These are phyloP conservation scores for Zaprionus davidi DNA, from an alignment of 1,140 invertebrate genomes.

Conservation along the genomic window DNA sequence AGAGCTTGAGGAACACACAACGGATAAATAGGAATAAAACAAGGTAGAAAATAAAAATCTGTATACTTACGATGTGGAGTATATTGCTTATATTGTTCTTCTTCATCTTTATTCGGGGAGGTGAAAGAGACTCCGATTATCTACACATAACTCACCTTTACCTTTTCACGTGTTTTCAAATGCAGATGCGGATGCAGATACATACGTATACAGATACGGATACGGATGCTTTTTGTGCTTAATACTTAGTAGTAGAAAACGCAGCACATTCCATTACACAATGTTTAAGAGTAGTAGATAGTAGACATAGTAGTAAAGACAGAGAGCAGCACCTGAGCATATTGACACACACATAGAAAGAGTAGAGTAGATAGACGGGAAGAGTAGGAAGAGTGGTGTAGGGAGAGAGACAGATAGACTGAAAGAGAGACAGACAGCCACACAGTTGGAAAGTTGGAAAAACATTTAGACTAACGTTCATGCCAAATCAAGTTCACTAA, in stretches of 20 bases:
- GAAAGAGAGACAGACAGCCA: conserved; percentile 24
- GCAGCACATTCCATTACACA: conserved; percentile 60
- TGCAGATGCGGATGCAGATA: conserved; percentile 16
- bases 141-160: conserved; percentile 50
- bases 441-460: conserved; percentile 46
- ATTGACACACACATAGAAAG: conserved; percentile 16
- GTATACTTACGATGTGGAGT: conserved; percentile 29
- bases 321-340: conserved; percentile 53
- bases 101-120: background rate
- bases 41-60: conserved; percentile 15
- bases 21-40: conserved; percentile 20
- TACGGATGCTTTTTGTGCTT: conserved; percentile 40
- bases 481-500: conserved; percentile 76
- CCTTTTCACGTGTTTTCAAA: background rate
- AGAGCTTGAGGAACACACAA: conserved; percentile 24
- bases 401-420: conserved; percentile 16
- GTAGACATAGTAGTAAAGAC: conserved; percentile 32
- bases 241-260: conserved; percentile 57
- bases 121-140: conserved; percentile 7
- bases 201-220: conserved; percentile 34
- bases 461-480: conserved; percentile 78
- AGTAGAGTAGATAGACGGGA: conserved; percentile 19
- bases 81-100: background rate
- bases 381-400: conserved; percentile 32
- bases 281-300: conserved; percentile 43